Conservation (phyloP, 30 jellyfish, hydroid and myxozoan genomes). For the Turritopsis rubra region DNA sequence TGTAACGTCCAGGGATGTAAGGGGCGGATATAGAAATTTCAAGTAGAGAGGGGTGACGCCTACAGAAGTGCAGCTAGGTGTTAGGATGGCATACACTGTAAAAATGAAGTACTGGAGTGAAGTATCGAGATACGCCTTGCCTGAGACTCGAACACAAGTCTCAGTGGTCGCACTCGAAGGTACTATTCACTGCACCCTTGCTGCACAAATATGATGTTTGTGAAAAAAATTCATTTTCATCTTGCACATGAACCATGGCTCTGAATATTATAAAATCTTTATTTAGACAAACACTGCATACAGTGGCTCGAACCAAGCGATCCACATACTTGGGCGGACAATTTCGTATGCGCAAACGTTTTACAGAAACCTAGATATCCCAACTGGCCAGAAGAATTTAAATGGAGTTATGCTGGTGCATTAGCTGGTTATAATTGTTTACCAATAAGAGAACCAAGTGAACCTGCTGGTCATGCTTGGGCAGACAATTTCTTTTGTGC, state of each 20-base stretch:
- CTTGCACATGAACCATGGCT: not conserved
- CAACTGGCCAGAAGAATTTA: conserved; percentile 6
- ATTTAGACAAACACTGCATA: not conserved
- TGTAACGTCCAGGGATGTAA: too few relatives aligned
- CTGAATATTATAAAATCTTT: not conserved
- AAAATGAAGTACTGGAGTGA: too few relatives aligned
- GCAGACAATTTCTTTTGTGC: conserved; percentile 65
- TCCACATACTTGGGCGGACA: conserved; percentile 15
- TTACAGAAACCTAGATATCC: conserved; percentile 3
- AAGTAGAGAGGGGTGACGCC: too few relatives aligned
- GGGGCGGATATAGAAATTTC: too few relatives aligned
- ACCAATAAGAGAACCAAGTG: not conserved
- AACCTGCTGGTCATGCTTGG: conserved; percentile 72
- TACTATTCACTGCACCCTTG: too few relatives aligned
- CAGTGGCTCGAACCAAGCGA: conserved; percentile 1
- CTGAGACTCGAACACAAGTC: too few relatives aligned
- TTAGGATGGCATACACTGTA: too few relatives aligned
- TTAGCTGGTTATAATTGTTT: not conserved
- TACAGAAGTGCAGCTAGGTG: too few relatives aligned
- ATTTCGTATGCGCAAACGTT: not conserved
- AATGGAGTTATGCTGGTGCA: conserved; percentile 10
- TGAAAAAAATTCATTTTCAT: too few relatives aligned
- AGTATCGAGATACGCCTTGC: too few relatives aligned
- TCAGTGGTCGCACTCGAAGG: too few relatives aligned
- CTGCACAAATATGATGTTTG: not conserved